These are phyloP conservation scores for Myocastor coypus DNA, from an alignment of 2,113 vertebrate species.

Conservation along the genomic window DNA sequence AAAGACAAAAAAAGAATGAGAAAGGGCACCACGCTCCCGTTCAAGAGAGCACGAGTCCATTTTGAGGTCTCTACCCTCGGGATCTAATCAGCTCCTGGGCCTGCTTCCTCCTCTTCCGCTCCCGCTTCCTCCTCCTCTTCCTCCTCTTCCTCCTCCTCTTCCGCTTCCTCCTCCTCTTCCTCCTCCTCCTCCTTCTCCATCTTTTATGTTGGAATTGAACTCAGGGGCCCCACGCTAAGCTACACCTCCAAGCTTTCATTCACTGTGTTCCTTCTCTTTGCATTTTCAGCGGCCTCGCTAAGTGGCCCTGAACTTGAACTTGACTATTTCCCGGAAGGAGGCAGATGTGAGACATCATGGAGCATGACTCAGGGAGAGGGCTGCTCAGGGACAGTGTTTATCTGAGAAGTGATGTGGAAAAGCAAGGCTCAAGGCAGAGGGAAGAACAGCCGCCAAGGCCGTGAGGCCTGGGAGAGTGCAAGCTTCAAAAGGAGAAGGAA, in stretches of 20 bases:
- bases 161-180: background rate
- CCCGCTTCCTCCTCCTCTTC: accelerated
- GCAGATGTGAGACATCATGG: accelerated
- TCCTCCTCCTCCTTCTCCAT: accelerated
- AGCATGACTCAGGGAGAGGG: background rate
- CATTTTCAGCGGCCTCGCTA: background rate
- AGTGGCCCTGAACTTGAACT: background rate
- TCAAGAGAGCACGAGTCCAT: background rate
- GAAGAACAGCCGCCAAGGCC: background rate
- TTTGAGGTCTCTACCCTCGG: no score
- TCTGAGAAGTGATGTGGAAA: background rate
- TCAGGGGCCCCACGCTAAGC: background rate
- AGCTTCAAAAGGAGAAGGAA: background rate
- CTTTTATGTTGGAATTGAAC: background rate
- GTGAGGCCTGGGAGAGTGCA: accelerated
- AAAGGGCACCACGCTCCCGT: accelerated
- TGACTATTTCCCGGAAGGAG: background rate
- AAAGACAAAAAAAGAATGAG: background rate
- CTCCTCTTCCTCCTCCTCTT: background rate
- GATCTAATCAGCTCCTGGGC: background rate
- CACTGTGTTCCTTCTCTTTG: background rate
- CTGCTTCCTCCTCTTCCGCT: accelerated
- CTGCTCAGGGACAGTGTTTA: background rate
- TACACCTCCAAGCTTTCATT: background rate
- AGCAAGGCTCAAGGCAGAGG: background rate